Evolutionary conservation across 2,797 vertebrate genomes (phyloP).

Genomic region (Lutjanus argentimaculatus): DNA sequence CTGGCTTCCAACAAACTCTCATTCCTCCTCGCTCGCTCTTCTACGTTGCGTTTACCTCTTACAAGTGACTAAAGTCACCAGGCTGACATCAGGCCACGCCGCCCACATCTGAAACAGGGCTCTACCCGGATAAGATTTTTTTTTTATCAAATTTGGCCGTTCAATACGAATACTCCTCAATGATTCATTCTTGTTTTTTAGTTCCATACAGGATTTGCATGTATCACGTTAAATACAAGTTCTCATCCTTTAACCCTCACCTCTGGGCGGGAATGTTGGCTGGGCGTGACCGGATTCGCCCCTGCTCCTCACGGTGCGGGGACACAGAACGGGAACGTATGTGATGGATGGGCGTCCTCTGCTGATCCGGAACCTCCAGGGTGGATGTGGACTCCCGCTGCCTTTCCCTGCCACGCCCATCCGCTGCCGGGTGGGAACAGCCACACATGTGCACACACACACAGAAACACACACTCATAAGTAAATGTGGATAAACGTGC

Average conservation of each 20-base stretch:
- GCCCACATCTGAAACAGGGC: neutral
- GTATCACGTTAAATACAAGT: too few relatives aligned
- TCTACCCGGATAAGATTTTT: too few relatives aligned
- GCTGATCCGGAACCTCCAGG: conserved; percentile 96
- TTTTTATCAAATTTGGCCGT: too few relatives aligned
- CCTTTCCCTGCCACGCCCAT: conserved; percentile 87
- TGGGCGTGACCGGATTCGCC: conserved; percentile 92
- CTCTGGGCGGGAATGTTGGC: conserved; percentile 96
- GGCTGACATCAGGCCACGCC: neutral
- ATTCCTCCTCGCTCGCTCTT: conserved; percentile 8
- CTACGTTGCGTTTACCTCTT: conserved; percentile 37
- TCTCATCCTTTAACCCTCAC: conserved; percentile 77
- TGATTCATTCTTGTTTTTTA: too few relatives aligned
- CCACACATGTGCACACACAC: conserved; percentile 9
- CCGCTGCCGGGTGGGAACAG: conserved; percentile 75
- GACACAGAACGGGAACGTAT: conserved; percentile 97
- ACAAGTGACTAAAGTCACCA: neutral
- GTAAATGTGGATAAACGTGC: neutral
- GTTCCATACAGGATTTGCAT: neutral
- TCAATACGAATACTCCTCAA: too few relatives aligned
- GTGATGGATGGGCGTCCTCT: conserved; percentile 88
- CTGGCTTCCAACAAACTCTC: conserved; percentile 52
- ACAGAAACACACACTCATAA: conserved; percentile 14
- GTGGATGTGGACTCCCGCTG: conserved; percentile 87
- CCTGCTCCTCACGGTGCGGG: conserved; percentile 96